phyloP scores from a whole-genome alignment of 2,888 invertebrate genomes.

The Campoplex capitator region DNA sequence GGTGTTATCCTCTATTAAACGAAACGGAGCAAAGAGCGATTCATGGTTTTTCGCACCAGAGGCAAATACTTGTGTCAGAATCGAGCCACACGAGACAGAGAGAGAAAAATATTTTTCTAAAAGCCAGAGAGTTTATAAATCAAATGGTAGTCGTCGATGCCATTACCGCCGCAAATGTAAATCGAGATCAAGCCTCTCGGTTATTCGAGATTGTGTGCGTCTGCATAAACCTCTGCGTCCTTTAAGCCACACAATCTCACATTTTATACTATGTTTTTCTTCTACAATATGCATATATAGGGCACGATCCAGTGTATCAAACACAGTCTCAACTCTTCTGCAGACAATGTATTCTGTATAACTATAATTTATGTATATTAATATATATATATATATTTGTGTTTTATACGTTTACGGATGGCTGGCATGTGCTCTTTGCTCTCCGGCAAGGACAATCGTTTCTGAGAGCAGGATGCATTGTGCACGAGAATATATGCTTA shows the following conservation, averaged over 20 bases:
- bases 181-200: constrained; percentile 65
- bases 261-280: neutral
- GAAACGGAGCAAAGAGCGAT: constrained; percentile 21
- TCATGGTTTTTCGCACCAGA: constrained; percentile 45
- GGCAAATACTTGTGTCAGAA: constrained; percentile 40
- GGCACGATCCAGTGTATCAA: neutral
- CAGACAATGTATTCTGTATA: neutral
- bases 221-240: constrained; percentile 35
- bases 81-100: neutral
- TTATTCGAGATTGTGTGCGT: constrained; percentile 28
- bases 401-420: neutral
- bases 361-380: constrained; percentile 10
- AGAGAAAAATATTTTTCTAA: constrained; percentile 11
- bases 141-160: constrained; percentile 66
- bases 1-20: constrained; percentile 9
- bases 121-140: constrained; percentile 68
- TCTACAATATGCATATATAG: neutral
- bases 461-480: constrained; percentile 52
- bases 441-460: constrained; percentile 65
- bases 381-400: constrained; percentile 1
- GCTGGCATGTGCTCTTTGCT: constrained; percentile 58
- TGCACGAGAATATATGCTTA: neutral
- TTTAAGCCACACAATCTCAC: constrained; percentile 50
- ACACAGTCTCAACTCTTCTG: neutral
- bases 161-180: constrained; percentile 71